Evolutionary conservation across 2,113 vertebrate genomes (phyloP), one percentile per base, ranked within the genome.

Genomic region (Trinectes maculatus): DNA sequence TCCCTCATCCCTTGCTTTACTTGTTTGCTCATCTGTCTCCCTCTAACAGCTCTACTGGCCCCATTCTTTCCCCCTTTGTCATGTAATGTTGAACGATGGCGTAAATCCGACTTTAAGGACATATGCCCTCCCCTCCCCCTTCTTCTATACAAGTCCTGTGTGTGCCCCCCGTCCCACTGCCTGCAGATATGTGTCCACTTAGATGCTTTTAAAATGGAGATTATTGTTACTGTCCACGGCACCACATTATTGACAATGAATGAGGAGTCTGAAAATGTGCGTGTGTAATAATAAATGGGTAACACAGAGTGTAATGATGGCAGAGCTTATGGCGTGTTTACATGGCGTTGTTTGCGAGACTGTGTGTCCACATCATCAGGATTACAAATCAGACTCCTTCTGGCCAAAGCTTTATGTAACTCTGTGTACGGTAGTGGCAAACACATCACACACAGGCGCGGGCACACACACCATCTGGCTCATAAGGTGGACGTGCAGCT

Each of bases 181-280:
- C 79, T 57, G 84, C 84, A 91, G 92, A 85, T 87, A 91, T 89
- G 85, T 72, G 74, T 89, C 83, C 78, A 83, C 84, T 87, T 77
- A 69, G 79, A 89, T 90, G 82, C 90, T 92, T 91, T 91, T 80
- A 87, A 84, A 85, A 79, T 15, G 34, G 69, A 82, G 84, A 89
- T 90, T 90, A 89, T 92, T 87, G 82, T 91, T 79, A 79, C 61
- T 67, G 84, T 85, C 60, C 66, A 71, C 24, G 42, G 74, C 80
- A 49, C 73, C 69, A 77, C 80, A 77, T 84, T 85, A 82, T 85
- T 84, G 46, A 74, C 64, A 70, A 84, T 79, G 86, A 89, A 88
- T 64, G 69, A 73, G 22, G 44, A 58, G 61, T 49, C 61, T 46
- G 33, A 11, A 28, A 3, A 24, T 65, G 29, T 62, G 33, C 28